Conservation (phyloP, 2,113 vertebrate genomes). For the Gorsachius goisagi region DNA sequence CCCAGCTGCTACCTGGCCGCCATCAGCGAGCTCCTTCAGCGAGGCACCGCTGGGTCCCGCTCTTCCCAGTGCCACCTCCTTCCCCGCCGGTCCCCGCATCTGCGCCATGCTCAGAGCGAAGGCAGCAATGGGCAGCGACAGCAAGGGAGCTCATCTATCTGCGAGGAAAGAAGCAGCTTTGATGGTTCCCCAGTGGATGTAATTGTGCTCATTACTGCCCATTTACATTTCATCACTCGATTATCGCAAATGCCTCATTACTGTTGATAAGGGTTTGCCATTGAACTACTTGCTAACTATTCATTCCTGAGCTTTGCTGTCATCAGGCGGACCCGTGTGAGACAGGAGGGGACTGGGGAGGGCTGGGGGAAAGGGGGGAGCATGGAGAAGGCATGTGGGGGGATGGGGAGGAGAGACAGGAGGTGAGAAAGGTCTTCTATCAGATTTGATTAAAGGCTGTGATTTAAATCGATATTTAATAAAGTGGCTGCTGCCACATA, state of each 20-base stretch:
- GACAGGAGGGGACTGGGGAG: not conserved
- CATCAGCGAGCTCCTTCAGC: not conserved
- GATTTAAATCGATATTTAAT: conserved; percentile 94
- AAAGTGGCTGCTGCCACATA: conserved; percentile 82
- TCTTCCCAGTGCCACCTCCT: conserved; percentile 12
- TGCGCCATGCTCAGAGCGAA: not conserved
- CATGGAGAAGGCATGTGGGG: not conserved
- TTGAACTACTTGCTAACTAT: conserved; percentile 71
- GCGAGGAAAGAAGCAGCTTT: conserved; percentile 76
- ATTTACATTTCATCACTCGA: conserved; percentile 95
- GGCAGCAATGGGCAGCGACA: conserved; percentile 59
- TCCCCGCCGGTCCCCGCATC: not conserved
- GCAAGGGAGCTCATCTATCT: conserved; percentile 81
- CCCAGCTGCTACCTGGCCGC: conserved; percentile 67
- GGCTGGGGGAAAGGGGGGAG: conserved; percentile 14
- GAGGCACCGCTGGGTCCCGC: not conserved
- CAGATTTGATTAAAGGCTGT: conserved; percentile 86
- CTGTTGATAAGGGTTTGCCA: conserved; percentile 77
- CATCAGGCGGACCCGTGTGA: conserved; percentile 20
- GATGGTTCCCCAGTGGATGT: conserved; percentile 84
- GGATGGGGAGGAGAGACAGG: conserved; percentile 42
- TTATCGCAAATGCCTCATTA: conserved; percentile 86
- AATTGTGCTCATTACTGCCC: conserved; percentile 91
- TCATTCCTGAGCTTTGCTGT: conserved; percentile 72
- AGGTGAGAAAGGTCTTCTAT: conserved; percentile 77